A percentile compares a stretch with the other conserved stretches of the same genome.
phyloP scores from a whole-genome alignment of 2,888 invertebrate genomes.

The Cartodere bifasciata region DNA sequence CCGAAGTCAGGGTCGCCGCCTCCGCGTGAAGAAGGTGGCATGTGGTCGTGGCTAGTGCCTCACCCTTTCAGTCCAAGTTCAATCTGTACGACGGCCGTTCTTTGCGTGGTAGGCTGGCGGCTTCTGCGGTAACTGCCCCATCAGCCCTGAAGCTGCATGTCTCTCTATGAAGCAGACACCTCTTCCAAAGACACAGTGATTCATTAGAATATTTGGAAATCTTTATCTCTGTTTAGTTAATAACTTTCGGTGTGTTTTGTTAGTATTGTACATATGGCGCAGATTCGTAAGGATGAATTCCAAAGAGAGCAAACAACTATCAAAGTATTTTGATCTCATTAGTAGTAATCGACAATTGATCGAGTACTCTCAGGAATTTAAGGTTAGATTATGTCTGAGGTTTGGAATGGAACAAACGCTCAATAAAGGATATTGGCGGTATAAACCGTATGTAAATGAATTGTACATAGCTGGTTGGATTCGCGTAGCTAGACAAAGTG shows the following conservation, averaged over 20 bases:
- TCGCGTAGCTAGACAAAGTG: no score
- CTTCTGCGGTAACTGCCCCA: conserved; percentile 41
- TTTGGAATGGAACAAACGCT: no score
- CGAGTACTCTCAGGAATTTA: conserved; percentile 34
- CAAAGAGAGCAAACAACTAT: conserved; percentile 35
- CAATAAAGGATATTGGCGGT: no score
- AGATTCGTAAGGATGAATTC: conserved; percentile 23
- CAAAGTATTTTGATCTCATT: conserved; percentile 36
- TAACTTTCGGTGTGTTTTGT: conserved; percentile 31
- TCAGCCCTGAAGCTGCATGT: no score
- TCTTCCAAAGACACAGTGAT: conserved; percentile 33
- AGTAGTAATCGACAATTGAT: conserved; percentile 14
- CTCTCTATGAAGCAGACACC: conserved; percentile 21
- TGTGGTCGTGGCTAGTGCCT: conserved; percentile 10
- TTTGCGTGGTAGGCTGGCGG: conserved; percentile 51
- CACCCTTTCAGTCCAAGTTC: conserved; percentile 10
- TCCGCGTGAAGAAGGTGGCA: no score
- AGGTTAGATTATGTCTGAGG: conserved; percentile 23
- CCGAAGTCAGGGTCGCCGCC: conserved; percentile 1
- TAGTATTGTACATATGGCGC: conserved; percentile 10
- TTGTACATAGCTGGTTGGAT: no score
- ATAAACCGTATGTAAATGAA: no score
- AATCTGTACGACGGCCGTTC: conserved; percentile 46
- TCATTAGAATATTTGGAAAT: conserved; percentile 17
- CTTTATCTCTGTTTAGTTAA: conserved; percentile 22